Evolutionary conservation across 35 echinoderm and acorn worm species (phyloP).

Genomic region (Anneissia japonica): DNA sequence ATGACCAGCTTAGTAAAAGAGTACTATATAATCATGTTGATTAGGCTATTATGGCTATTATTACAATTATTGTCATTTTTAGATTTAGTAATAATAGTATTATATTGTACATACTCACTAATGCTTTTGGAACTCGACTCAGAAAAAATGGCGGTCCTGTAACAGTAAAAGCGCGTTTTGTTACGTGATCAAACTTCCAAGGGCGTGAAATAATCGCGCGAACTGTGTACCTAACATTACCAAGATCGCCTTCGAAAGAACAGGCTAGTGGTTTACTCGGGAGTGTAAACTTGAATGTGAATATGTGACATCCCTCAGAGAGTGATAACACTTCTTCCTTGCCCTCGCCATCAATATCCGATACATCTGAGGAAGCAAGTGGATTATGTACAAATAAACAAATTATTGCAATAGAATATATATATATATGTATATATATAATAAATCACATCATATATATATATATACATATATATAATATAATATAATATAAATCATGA

Average conservation of each 20-base stretch:
- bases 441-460: no score
- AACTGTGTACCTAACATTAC: slow-evolving; percentile 58
- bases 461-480: no score
- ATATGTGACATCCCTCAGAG: slow-evolving; percentile 45
- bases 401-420: no score
- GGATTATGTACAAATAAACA: no score
- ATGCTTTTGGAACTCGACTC: slow-evolving; percentile 46
- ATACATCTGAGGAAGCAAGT: not conserved
- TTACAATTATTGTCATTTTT: not conserved
- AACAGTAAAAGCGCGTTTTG: slow-evolving; percentile 80
- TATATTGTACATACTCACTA: slow-evolving; percentile 45
- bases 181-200: slow-evolving; percentile 92
- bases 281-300: slow-evolving; percentile 67
- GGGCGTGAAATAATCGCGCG: slow-evolving; percentile 81
- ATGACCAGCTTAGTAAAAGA: no score
- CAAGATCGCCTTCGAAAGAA: slow-evolving; percentile 81
- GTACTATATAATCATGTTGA: not conserved
- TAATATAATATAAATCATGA: no score
- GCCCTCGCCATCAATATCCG: not conserved
- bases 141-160: slow-evolving; percentile 67
- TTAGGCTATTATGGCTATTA: not conserved
- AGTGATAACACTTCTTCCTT: slow-evolving; percentile 46
- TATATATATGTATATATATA: no score
- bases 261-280: slow-evolving; percentile 71
- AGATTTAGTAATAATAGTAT: not conserved